Evolutionary conservation across 2,113 vertebrate species (phyloP), one percentile per base, ranked within the genome.

Genomic region (Halcyon senegalensis): DNA sequence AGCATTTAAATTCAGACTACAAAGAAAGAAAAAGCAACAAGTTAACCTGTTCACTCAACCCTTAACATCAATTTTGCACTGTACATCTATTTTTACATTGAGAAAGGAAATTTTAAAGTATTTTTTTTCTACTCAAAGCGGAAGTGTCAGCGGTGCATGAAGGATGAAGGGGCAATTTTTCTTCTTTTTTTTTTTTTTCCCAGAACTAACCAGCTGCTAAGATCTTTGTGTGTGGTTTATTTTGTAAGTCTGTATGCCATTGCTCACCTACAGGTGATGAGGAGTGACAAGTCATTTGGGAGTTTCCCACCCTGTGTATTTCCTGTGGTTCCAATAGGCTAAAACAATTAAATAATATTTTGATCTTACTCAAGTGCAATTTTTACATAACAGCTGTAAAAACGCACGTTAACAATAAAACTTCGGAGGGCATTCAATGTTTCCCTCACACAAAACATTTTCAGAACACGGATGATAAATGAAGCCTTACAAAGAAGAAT

Each of bases 291-390:
- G 44, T 77, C 87, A 92, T 67, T 53, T 96, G 72, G 74, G 63
- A 97, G 59, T 94, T 94, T 92, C 87, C 96, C 89, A 97, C 31
- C 64, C 79, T 94, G 55, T 75, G 15, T 70, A 89, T 67, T 96
- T 97, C 96, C 96, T 97, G 92, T 75, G 95, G 25, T 92, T 96
- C 68, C 73, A 97, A 18, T 16, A 93, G 53, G 44, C 92, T 97
- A 95, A 92, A 94, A 96, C 75, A 97, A 89, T 83, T 91, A 76
- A 89, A 97, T 92, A 98, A 97, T 96, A 97, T 97, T 95, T 97
- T 97, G 46, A 96, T 95, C 81, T 96, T 81, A 83, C 43, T 31
- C 58, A 94, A 79, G 93, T 74, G 83, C 46, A 3, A 58, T 84
- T 96, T 97, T 96, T 84, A 89, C 31, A 87, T 11, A 95, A 84